phyloP scores from a whole-genome alignment of 1,140 invertebrate species.

The Magallana ariakensis region DNA sequence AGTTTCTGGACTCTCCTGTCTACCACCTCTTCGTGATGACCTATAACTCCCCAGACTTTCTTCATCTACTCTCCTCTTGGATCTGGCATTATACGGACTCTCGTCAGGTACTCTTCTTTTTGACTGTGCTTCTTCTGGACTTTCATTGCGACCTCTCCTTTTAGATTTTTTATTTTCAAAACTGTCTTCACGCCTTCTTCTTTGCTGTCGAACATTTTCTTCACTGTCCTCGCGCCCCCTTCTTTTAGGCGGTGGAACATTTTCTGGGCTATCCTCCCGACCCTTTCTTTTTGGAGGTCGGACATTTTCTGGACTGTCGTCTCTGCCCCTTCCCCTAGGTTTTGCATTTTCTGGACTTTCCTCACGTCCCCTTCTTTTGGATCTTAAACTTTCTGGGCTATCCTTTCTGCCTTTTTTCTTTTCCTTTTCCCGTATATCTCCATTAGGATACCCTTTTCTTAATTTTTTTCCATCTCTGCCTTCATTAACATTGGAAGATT shows the following conservation, averaged over 20 bases:
- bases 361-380: slow-evolving; percentile 27
- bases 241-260: slow-evolving; percentile 14
- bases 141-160: not conserved
- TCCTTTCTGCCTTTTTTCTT: not conserved
- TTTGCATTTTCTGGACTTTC: not conserved
- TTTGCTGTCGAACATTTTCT: not conserved
- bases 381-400: not conserved
- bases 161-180: not conserved
- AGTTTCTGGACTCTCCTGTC: not conserved
- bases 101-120: not conserved
- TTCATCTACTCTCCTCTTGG: slow-evolving; percentile 8
- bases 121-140: not conserved
- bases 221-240: slow-evolving; percentile 26
- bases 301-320: slow-evolving; percentile 26
- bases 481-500: not conserved
- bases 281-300: not conserved
- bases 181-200: not conserved
- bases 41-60: slow-evolving; percentile 20
- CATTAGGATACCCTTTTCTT: slow-evolving; percentile 1
- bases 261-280: slow-evolving; percentile 15
- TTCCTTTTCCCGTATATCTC: not conserved
- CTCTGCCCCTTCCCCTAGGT: slow-evolving; percentile 16
- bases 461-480: not conserved
- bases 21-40: not conserved
- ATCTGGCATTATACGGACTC: not conserved